A percentile compares a stretch with the other conserved stretches of the same genome.
Conservation (phyloP, 2,888 invertebrate species). For the Rhabditoides inermis region DNA sequence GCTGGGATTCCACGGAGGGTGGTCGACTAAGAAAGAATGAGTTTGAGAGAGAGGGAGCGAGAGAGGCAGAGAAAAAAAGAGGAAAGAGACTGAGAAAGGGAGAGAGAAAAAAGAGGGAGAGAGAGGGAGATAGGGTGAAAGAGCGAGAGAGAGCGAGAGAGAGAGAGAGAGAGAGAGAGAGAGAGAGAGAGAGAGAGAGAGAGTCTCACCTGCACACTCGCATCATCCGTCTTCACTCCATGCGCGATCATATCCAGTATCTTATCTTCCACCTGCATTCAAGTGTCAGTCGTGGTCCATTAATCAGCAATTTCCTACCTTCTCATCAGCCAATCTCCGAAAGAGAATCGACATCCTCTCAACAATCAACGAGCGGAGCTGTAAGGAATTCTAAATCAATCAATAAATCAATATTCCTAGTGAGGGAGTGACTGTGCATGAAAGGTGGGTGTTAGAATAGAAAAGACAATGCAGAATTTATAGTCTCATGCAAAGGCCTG, state of each 20-base stretch:
- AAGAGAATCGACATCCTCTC: slow-evolving; percentile 46
- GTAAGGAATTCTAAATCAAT: slow-evolving; percentile 14
- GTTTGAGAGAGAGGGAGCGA: not conserved
- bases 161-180: not conserved
- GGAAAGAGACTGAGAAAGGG: not conserved
- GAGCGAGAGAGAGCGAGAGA: not conserved
- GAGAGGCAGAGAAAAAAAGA: too few relatives aligned
- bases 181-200: not conserved
- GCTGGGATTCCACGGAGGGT: slow-evolving; percentile 39
- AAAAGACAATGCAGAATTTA: too few relatives aligned
- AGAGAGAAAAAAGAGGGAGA: not conserved
- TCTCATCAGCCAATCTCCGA: slow-evolving; percentile 42
- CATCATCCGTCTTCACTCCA: slow-evolving; percentile 30
- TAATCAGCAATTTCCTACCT: slow-evolving; percentile 39
- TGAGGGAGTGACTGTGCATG: too few relatives aligned
- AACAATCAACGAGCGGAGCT: slow-evolving; percentile 39
- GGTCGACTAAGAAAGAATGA: slow-evolving; percentile 21
- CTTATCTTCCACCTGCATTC: slow-evolving; percentile 9
- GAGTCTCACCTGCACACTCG: slow-evolving; percentile 21
- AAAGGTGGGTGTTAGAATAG: too few relatives aligned
- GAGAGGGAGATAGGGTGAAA: too few relatives aligned
- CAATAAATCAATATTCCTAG: too few relatives aligned
- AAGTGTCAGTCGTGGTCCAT: too few relatives aligned
- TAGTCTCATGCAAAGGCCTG: too few relatives aligned
- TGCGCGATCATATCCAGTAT: slow-evolving; percentile 33